Evolutionary conservation across 2,797 vertebrate species (phyloP).

Genomic region (Sebastes vulpes): DNA sequence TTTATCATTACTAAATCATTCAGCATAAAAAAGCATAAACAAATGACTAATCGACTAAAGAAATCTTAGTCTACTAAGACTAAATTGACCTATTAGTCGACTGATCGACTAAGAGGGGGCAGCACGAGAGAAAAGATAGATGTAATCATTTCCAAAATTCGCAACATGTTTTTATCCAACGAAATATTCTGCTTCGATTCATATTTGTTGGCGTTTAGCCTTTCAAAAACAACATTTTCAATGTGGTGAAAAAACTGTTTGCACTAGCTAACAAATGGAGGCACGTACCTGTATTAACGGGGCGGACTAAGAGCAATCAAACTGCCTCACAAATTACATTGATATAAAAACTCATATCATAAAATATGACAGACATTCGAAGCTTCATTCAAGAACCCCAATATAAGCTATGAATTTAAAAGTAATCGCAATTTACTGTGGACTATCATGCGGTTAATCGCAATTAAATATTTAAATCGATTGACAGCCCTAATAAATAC

Average conservation of each 20-base stretch:
- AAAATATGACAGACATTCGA: background rate
- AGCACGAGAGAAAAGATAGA: background rate
- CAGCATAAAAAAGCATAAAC: too few relatives aligned
- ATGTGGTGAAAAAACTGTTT: background rate
- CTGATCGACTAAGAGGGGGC: background rate
- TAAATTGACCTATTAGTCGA: background rate
- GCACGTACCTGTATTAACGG: background rate
- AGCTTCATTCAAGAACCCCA: background rate
- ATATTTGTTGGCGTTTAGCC: background rate
- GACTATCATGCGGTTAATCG: background rate
- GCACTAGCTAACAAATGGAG: background rate
- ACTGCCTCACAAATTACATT: background rate
- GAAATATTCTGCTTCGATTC: background rate
- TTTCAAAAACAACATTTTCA: background rate
- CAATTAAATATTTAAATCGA: background rate
- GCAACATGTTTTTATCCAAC: background rate
- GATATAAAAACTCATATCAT: background rate
- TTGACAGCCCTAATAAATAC: background rate
- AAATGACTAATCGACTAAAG: too few relatives aligned
- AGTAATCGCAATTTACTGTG: too few relatives aligned
- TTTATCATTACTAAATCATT: too few relatives aligned
- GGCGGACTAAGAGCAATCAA: background rate
- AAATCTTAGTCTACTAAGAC: too few relatives aligned
- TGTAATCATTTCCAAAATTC: background rate
- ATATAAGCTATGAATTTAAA: background rate